phyloP scores from a whole-genome alignment of 2,113 vertebrate species.

The Theropithecus gelada region DNA sequence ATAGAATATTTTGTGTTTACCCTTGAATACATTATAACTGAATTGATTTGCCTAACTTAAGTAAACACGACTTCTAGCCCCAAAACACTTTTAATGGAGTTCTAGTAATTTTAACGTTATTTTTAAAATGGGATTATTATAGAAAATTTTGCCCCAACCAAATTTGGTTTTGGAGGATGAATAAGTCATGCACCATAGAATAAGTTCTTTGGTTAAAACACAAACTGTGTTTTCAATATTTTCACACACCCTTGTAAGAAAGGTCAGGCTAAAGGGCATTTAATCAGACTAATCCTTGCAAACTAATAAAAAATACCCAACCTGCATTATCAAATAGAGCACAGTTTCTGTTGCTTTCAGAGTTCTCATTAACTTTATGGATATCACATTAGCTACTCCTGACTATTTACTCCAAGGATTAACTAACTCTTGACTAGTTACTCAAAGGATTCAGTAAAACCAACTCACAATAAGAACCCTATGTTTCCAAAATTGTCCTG shows the following conservation, averaged over 20 bases:
- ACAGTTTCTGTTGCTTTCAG: neutral
- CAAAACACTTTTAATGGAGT: neutral
- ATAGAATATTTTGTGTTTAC: neutral
- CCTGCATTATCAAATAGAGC: neutral
- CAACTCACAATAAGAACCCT: neutral
- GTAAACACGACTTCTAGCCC: constrained; percentile 1
- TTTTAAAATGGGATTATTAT: neutral
- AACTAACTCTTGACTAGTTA: too few species aligned
- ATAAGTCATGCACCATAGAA: neutral
- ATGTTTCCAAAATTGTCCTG: neutral
- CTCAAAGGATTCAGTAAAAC: neutral
- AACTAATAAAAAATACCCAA: neutral
- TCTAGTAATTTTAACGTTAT: neutral
- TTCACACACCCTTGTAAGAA: neutral
- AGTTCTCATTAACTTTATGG: constrained; percentile 1
- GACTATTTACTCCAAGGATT: neutral
- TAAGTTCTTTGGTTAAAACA: neutral
- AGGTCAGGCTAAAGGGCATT: neutral
- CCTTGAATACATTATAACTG: constrained; percentile 43
- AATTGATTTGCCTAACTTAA: neutral
- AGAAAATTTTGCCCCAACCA: neutral
- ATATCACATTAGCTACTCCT: neutral
- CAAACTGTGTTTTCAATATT: neutral
- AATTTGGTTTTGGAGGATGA: neutral
- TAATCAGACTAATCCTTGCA: constrained; percentile 17